Conservation (phyloP, 2,888 invertebrate genomes). For the Sialis lutaria region DNA sequence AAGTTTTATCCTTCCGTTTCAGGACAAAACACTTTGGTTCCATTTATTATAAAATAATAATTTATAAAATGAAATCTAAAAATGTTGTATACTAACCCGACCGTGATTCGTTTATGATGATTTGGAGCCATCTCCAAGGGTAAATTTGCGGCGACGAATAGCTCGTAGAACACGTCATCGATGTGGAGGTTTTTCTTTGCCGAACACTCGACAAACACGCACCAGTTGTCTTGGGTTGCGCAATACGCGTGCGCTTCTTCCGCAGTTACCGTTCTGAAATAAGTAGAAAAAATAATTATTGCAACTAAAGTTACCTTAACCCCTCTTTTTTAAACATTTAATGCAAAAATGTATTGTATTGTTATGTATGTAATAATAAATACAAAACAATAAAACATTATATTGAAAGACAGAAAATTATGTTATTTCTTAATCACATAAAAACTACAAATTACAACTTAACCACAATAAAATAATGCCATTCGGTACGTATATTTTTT, state of each 20-base stretch:
- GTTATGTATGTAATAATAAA: too few relatives aligned
- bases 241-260: constrained; percentile 67
- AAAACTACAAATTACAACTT: too few relatives aligned
- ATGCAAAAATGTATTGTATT: neutral
- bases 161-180: constrained; percentile 68
- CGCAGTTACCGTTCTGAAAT: constrained; percentile 48
- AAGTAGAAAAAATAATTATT: neutral
- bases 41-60: too few relatives aligned
- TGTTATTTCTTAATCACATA: too few relatives aligned
- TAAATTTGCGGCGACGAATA: constrained; percentile 66
- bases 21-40: too few relatives aligned
- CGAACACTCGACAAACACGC: constrained; percentile 68
- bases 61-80: too few relatives aligned
- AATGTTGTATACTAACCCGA: constrained; percentile 31
- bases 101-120: constrained; percentile 64
- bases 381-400: too few relatives aligned
- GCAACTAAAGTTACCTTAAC: neutral
- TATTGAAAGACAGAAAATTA: too few relatives aligned
- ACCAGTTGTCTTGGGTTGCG: constrained; percentile 55
- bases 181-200: constrained; percentile 67
- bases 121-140: constrained; percentile 82
- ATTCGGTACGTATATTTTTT: too few relatives aligned
- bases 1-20: too few relatives aligned
- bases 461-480: too few relatives aligned
- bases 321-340: neutral